Conservation (phyloP, 2,888 invertebrate genomes). For the Liodrosophila aerea region DNA sequence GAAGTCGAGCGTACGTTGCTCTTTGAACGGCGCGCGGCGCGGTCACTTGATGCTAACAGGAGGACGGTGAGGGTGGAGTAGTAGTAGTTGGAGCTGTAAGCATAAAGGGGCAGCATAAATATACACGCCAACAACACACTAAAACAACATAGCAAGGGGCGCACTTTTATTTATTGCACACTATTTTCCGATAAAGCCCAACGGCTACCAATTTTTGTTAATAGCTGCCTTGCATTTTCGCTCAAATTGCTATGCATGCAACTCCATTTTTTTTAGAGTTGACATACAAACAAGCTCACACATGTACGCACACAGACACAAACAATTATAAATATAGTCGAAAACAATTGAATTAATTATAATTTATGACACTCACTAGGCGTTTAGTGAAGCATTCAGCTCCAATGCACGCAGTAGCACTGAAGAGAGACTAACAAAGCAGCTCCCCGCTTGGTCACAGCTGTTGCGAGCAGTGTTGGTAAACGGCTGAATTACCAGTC, state of each 20-base stretch:
- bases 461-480: conserved; percentile 52
- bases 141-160: conserved; percentile 1
- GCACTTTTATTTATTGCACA: conserved; percentile 53
- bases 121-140: too few relatives aligned
- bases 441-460: conserved; percentile 36
- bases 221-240: conserved; percentile 59
- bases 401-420: conserved; percentile 49
- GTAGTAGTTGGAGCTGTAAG: conserved; percentile 52
- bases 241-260: conserved; percentile 65
- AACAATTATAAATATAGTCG: conserved; percentile 28
- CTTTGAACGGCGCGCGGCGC: conserved; percentile 45
- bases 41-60: conserved; percentile 31
- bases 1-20: conserved; percentile 53
- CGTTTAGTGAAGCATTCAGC: conserved; percentile 34
- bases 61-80: neutral
- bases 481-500: conserved; percentile 22
- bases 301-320: conserved; percentile 10
- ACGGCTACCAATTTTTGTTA: conserved; percentile 38
- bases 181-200: conserved; percentile 58
- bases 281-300: conserved; percentile 7
- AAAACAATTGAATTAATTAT: conserved; percentile 46
- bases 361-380: conserved; percentile 50
- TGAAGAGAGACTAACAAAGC: conserved; percentile 19
- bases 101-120: conserved; percentile 52
- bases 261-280: conserved; percentile 38